Evolutionary conservation across 1,140 invertebrate species (phyloP).

Genomic region (Euwallacea fornicatus): DNA sequence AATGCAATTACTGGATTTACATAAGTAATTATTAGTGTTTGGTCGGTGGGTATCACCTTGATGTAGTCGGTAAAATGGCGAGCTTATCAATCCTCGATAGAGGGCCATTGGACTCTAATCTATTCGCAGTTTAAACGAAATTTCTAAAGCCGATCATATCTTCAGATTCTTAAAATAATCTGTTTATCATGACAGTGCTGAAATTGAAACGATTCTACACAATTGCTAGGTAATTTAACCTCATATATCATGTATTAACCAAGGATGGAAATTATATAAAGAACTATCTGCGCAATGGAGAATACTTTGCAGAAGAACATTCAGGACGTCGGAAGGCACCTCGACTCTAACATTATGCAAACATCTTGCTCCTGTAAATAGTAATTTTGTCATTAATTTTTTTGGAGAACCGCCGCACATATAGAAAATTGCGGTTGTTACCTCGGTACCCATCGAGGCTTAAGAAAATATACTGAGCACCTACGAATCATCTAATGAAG

Average conservation of each 20-base stretch:
- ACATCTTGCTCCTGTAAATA: constrained; percentile 28
- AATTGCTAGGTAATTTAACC: too few species aligned
- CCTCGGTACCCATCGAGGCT: not conserved
- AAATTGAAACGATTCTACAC: too few species aligned
- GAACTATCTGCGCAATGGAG: too few species aligned
- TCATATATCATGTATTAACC: too few species aligned
- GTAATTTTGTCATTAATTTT: constrained; percentile 25
- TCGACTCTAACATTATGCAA: constrained; percentile 31
- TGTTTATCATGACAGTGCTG: too few species aligned
- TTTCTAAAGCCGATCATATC: too few species aligned
- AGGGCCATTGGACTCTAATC: too few species aligned
- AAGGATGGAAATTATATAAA: too few species aligned
- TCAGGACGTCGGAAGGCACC: constrained; percentile 12
- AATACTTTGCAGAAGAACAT: too few species aligned
- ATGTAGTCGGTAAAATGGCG: not conserved
- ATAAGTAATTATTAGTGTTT: constrained; percentile 42
- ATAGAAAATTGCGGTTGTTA: constrained; percentile 19
- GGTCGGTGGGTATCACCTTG: constrained; percentile 31
- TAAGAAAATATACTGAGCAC: not conserved
- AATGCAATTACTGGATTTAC: constrained; percentile 39
- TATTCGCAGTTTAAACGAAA: too few species aligned
- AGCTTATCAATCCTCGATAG: not conserved
- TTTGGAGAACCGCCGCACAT: constrained; percentile 14
- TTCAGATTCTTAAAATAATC: too few species aligned
- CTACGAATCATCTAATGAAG: too few species aligned